Percentiles rank a stretch among this genome's conserved stretches.
These are phyloP conservation scores for Linnaemya tessellans DNA, from an alignment of 2,888 invertebrate genomes.

Conservation along the genomic window DNA sequence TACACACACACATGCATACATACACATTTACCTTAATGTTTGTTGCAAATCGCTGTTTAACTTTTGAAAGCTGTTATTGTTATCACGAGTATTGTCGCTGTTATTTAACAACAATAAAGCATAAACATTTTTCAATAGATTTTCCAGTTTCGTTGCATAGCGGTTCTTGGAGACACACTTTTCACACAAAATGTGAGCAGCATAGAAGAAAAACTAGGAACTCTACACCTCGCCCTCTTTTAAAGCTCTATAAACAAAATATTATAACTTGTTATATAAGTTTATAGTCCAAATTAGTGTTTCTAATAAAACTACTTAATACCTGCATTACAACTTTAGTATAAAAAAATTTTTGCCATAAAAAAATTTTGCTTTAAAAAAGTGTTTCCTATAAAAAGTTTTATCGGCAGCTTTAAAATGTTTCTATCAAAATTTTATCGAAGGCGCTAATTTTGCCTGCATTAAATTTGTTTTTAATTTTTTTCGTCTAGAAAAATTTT, in stretches of 20 bases:
- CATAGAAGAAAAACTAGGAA: neutral
- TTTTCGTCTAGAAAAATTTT: neutral
- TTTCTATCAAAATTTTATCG: no score
- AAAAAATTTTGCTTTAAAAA: no score
- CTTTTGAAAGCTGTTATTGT: slow-evolving; percentile 41
- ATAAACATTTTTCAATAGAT: slow-evolving; percentile 25
- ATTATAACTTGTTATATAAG: no score
- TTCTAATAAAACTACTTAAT: no score
- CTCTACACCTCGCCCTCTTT: neutral
- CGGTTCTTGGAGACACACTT: slow-evolving; percentile 57
- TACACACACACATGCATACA: no score
- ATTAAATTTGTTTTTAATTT: neutral
- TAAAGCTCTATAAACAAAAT: neutral
- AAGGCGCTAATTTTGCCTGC: neutral
- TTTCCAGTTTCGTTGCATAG: slow-evolving; percentile 55
- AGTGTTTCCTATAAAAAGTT: no score
- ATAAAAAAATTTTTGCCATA: no score
- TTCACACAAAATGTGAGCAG: slow-evolving; percentile 1
- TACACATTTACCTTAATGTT: neutral
- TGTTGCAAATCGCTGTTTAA: slow-evolving; percentile 57
- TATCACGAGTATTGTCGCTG: slow-evolving; percentile 27
- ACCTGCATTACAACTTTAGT: no score
- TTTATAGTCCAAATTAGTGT: no score
- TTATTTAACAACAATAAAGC: slow-evolving; percentile 55
- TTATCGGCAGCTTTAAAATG: no score